phyloP scores from a whole-genome alignment of 2,888 invertebrate species.

The Tanypteryx hageni region DNA sequence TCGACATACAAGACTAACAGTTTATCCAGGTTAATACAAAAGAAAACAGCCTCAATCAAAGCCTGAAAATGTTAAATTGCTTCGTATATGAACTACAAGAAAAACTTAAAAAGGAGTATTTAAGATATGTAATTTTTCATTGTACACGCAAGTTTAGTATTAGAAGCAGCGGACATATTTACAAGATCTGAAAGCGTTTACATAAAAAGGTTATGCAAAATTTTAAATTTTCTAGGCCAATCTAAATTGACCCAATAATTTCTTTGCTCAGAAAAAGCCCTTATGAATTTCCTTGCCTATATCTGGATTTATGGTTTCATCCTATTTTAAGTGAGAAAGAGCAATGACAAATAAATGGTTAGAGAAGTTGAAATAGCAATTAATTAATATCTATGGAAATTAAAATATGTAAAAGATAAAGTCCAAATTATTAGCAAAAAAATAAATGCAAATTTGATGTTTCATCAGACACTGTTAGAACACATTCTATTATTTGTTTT shows the following conservation, averaged over 20 bases:
- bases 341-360: conserved; percentile 64
- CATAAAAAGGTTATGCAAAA: background rate
- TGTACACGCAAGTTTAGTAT: background rate
- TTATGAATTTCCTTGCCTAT: conserved; percentile 50
- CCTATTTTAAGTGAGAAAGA: conserved; percentile 65
- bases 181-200: background rate
- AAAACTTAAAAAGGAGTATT: background rate
- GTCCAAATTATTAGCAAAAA: background rate
- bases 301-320: background rate
- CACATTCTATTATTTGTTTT: too few relatives aligned
- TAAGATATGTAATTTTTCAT: background rate
- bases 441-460: too few relatives aligned
- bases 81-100: background rate
- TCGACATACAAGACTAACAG: background rate
- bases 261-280: conserved; percentile 65
- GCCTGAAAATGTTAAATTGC: background rate
- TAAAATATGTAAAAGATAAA: conserved; percentile 66
- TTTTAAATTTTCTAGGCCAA: background rate
- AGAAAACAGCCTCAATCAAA: background rate
- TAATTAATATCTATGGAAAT: conserved; percentile 70
- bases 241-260: background rate
- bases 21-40: background rate
- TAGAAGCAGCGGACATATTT: background rate
- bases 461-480: too few relatives aligned
- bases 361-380: conserved; percentile 65